Base-by-base conservation (phyloP, 2,797 vertebrate species). In the Gymnoscopelus braueri region DNA sequence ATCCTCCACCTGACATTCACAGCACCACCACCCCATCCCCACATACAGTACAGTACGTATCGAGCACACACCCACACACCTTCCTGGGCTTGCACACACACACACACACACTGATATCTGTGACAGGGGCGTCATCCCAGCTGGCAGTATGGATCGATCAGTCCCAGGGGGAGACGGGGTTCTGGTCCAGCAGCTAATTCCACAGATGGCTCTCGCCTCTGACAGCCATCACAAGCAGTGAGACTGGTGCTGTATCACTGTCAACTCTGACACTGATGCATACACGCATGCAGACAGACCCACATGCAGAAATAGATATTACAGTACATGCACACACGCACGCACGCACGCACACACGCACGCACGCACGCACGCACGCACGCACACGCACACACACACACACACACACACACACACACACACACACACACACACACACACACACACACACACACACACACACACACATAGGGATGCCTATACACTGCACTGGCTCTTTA, bases 181-280 rank as follows among this genome's bases (percentile, higher is more conserved):
- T 10, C 39, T 10, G 13, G 49, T 67, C 72, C 73, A 19, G 79
- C 52, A 14, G 65, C 79, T 87, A 87, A 89, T 89, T 82, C 73
- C 83, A 61, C 76, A 81, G 78, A 88, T 88, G 75, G 87, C 74
- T 66, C 81, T 77, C 48, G 26, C n/a, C n/a, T 72, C 74, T 65
- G 75, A 83, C 83, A 84, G 78, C 78, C 35, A 69, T 87, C 80
- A 81, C 51, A 64, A 71, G 52, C 72, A 69, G 61, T 81, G 67
- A 82, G 74, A 13, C 49, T 0, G n/a, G 64, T n/a, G 44, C 83
- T 83, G 77, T n/a, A 81, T 82, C 82, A 83, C 74, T 78, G 84
- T 85, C 75, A 62, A 9, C 60, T 3, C 50, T 19, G n/a, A 71
- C 74, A 69, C 69, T 32, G 59, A 52, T 10, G 23, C 9, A 58